Conservation (phyloP, 2,113 vertebrate species). For the Amblyornis subalaris region DNA sequence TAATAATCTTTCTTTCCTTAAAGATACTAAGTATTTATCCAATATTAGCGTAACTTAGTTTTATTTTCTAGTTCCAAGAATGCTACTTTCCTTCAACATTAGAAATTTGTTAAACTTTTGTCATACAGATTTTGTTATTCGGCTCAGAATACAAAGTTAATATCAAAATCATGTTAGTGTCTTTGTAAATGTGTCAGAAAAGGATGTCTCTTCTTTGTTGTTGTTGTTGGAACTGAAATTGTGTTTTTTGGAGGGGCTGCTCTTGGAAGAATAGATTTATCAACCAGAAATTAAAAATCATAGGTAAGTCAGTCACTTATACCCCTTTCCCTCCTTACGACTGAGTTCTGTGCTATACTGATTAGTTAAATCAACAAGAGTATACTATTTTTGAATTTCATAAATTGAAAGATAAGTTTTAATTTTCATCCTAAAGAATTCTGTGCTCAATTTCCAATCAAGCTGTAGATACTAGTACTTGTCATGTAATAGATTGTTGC, state of each 20-base stretch:
- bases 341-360: not conserved
- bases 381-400: not conserved
- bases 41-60: not conserved
- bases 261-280: not conserved
- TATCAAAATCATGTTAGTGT: not conserved
- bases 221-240: not conserved
- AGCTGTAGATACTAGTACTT: not conserved
- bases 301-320: not conserved
- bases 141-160: not conserved
- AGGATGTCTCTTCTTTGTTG: not conserved
- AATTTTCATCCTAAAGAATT: not conserved
- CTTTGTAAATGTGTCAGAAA: not conserved
- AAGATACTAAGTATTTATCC: not conserved
- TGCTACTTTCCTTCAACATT: not conserved
- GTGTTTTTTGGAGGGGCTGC: not conserved
- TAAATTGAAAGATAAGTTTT: not conserved
- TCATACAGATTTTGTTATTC: not conserved
- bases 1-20: not conserved
- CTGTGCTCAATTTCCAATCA: not conserved
- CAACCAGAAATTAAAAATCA: not conserved
- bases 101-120: not conserved
- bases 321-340: not conserved
- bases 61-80: not conserved
- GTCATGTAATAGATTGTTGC: not conserved
- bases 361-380: not conserved